Conservation (phyloP, 2,888 invertebrate genomes). For the Pyrochroa serraticornis region DNA sequence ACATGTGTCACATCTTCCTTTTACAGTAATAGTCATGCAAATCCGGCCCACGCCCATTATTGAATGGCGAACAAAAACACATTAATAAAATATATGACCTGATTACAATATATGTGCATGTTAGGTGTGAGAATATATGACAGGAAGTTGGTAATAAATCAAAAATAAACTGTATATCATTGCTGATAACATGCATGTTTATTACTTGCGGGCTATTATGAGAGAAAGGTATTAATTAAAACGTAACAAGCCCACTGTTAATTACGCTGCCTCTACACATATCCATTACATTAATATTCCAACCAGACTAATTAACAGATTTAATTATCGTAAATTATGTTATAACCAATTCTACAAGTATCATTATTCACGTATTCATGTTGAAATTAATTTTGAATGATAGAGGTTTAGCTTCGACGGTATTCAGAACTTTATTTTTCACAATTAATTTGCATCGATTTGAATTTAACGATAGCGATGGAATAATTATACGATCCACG, state of each 20-base stretch:
- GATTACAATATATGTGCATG: slow-evolving; percentile 37
- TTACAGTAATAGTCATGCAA: slow-evolving; percentile 25
- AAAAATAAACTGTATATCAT: slow-evolving; percentile 52
- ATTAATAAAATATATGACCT: slow-evolving; percentile 31
- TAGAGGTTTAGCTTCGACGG: slow-evolving; percentile 23
- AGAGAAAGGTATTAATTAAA: slow-evolving; percentile 54
- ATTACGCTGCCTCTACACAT: slow-evolving; percentile 47
- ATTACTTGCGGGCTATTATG: slow-evolving; percentile 47
- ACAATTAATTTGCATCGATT: neutral
- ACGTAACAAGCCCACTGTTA: slow-evolving; percentile 52
- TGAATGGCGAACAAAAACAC: slow-evolving; percentile 27
- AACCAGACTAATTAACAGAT: slow-evolving; percentile 48
- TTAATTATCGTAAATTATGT: slow-evolving; percentile 49
- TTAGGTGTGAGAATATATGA: slow-evolving; percentile 52
- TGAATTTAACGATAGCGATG: no score
- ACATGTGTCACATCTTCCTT: slow-evolving; percentile 20
- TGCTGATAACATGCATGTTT: slow-evolving; percentile 50
- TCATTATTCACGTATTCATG: slow-evolving; percentile 27
- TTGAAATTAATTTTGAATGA: slow-evolving; percentile 24
- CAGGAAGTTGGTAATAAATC: slow-evolving; percentile 53
- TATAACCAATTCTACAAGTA: slow-evolving; percentile 33
- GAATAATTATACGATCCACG: no score
- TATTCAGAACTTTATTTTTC: slow-evolving; percentile 24
- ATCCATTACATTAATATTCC: slow-evolving; percentile 47
- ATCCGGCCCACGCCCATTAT: slow-evolving; percentile 23